phyloP scores from a whole-genome alignment of 2,888 invertebrate genomes.

The Eurois occulta region DNA sequence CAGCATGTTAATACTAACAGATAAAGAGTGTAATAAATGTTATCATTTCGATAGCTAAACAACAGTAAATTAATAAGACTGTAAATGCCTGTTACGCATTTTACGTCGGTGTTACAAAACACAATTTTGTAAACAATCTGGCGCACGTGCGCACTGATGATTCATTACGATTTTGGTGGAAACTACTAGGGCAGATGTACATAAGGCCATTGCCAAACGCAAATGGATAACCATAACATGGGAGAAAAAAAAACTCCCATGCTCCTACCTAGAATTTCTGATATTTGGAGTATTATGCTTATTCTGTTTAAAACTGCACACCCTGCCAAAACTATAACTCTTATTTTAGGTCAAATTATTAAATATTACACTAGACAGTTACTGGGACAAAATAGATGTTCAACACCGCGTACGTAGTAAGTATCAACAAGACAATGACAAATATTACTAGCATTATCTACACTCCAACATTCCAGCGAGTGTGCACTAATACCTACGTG shows the following conservation, averaged over 20 bases:
- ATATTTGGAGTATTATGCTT: constrained; percentile 3
- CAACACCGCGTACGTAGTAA: constrained; percentile 11
- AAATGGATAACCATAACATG: constrained; percentile 4
- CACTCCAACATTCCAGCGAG: constrained; percentile 32
- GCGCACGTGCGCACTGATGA: constrained; percentile 82
- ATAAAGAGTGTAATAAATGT: constrained; percentile 62
- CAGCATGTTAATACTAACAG: constrained; percentile 60
- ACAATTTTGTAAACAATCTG: constrained; percentile 85
- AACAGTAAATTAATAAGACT: constrained; percentile 75
- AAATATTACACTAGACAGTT: constrained; percentile 29
- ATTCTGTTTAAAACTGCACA: constrained; percentile 24
- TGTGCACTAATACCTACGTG: constrained; percentile 4
- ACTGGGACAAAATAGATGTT: constrained; percentile 16
- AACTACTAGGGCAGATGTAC: constrained; percentile 75
- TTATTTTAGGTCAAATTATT: constrained; percentile 17
- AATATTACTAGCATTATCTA: constrained; percentile 37
- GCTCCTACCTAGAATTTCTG: background rate
- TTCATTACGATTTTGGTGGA: constrained; percentile 75
- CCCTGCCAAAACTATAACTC: constrained; percentile 24
- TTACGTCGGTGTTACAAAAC: constrained; percentile 82
- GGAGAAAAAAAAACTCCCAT: background rate
- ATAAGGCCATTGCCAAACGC: constrained; percentile 68
- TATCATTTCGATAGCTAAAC: constrained; percentile 72
- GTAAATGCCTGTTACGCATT: constrained; percentile 77
- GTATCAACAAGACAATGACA: constrained; percentile 39